Evolutionary conservation across 2,797 vertebrate species (phyloP), one percentile per base, ranked within the genome.

Genomic region (Calcarius lapponicus): DNA sequence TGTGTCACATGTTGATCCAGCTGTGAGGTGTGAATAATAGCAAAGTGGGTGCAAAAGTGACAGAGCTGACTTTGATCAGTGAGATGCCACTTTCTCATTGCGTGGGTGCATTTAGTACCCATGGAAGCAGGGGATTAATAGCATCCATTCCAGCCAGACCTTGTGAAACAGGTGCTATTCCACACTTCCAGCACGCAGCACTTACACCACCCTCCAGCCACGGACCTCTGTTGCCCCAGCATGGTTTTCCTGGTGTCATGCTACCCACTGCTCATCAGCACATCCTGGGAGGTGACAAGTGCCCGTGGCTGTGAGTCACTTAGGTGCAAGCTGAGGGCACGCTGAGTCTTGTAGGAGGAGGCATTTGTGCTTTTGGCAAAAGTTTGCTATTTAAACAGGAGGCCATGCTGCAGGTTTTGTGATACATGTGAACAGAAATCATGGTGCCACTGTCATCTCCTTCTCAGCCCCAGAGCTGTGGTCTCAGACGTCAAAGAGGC

Each of bases 11-110:
- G 2, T 32, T 62, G 64, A 83, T 93, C 88, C 91, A 91, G 88
- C 67, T 92, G 92, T 75, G 84, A 74, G 65, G 65, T 47, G 42
- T 78, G 84, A 93, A 85, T 85, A 92, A 92, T 18, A 93, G 76
- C 76, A 53, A 80, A 71, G 57, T 28, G 70, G 60, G 67, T 86
- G 74, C 48, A 71, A 76, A 90, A 85, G 71, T 25, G 3, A 38
- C 0, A 0, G 75, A 60, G 66, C 36, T 87, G 88, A 42, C 54
- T 90, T 87, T 75, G 72, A 74, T 88, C 19, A 3, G 61, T 2
- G n/a, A 88, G 79, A 28, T 60, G 65, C 40, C 56, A 13, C 79
- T 93, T 93, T 67, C 71, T 74, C 65, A 32, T 47, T n/a, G 36
- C 36, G 71, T 79, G 58, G 75, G 71, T 90, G 87, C 42, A 3